phyloP scores from a whole-genome alignment of 2,888 invertebrate genomes.

The Xestia ashworthii region DNA sequence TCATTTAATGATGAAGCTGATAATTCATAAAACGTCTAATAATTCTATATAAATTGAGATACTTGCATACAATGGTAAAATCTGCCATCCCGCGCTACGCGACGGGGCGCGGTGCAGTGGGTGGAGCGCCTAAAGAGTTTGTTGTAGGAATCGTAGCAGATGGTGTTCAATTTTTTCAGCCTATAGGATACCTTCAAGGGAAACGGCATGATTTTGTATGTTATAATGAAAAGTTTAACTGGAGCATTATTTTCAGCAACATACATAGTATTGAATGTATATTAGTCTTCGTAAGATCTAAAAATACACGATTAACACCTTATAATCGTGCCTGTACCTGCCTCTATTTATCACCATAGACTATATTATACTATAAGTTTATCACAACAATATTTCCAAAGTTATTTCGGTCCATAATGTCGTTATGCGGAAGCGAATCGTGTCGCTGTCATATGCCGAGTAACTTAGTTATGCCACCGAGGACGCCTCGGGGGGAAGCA shows the following conservation, averaged over 20 bases:
- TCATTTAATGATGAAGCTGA: no score
- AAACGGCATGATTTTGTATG: neutral
- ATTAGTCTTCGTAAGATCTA: neutral
- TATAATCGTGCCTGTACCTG: neutral
- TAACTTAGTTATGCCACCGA: constrained; percentile 28
- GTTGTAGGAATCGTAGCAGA: neutral
- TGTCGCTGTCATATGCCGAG: neutral
- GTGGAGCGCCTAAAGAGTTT: no score
- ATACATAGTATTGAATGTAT: neutral
- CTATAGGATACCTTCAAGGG: neutral
- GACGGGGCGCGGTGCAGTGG: no score
- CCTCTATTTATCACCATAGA: neutral
- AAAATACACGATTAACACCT: neutral
- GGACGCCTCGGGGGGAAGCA: neutral
- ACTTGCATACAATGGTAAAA: no score
- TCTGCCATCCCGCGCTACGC: no score
- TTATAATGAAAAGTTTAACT: neutral
- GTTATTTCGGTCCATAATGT: constrained; percentile 28
- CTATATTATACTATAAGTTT: no score
- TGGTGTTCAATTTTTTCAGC: neutral
- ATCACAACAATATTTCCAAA: constrained; percentile 9
- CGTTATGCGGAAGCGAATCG: constrained; percentile 22
- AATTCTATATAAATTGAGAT: no score
- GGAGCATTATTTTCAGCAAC: neutral
- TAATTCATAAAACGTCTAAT: no score